Percentiles rank a stretch among this genome's conserved stretches.
Conservation (phyloP, 2,113 vertebrate species). For the Daubentonia madagascariensis region DNA sequence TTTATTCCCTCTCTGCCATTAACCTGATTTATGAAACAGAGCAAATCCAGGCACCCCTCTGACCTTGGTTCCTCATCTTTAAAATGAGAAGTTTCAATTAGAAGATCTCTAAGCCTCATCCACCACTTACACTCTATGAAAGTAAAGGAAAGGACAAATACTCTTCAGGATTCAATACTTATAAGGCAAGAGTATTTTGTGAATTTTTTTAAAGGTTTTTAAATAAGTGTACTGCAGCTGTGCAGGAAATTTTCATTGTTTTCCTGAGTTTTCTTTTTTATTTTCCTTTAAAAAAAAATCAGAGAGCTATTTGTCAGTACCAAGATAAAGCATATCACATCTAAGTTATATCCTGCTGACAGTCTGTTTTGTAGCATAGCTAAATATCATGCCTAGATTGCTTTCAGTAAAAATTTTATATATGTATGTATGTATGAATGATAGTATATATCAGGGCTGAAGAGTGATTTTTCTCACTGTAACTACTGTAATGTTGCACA, state of each 20-base stretch:
- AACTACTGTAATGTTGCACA: neutral
- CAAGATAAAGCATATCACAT: neutral
- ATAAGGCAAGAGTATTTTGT: neutral
- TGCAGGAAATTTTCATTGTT: conserved; percentile 31
- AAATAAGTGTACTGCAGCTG: conserved; percentile 1
- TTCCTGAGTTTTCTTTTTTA: conserved; percentile 6
- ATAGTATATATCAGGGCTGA: neutral
- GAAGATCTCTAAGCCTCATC: neutral
- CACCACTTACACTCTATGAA: neutral
- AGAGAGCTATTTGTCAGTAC: neutral
- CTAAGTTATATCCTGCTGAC: neutral
- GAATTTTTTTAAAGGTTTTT: neutral
- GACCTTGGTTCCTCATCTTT: neutral
- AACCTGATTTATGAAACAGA: neutral
- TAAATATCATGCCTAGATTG: conserved; percentile 24
- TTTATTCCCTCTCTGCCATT: neutral
- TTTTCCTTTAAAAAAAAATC: neutral
- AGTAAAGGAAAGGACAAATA: neutral
- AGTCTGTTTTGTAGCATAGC: neutral
- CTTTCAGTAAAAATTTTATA: neutral
- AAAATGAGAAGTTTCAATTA: neutral
- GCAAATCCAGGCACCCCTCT: neutral
- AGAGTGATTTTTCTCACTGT: neutral
- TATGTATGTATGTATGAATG: no score
- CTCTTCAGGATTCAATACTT: neutral